Evolutionary conservation across 2,113 vertebrate species (phyloP).

Genomic region (Poeciliopsis occidentalis): DNA sequence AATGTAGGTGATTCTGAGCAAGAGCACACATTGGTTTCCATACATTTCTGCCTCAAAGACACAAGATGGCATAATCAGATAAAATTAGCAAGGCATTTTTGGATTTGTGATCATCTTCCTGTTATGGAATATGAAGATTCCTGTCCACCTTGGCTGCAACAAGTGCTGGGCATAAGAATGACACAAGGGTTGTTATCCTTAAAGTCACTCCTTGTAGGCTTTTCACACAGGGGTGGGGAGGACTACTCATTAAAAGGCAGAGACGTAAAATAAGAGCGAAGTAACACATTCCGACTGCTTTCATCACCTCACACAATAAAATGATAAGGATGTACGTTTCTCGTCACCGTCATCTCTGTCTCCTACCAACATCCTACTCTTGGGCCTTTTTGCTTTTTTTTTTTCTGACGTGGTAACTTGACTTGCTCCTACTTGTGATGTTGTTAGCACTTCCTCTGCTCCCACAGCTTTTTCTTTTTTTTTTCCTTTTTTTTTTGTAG

Average conservation of each 20-base stretch:
- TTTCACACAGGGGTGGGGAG: constrained; percentile 31
- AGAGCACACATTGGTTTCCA: constrained; percentile 27
- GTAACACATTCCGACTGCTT: constrained; percentile 45
- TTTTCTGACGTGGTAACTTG: constrained; percentile 75
- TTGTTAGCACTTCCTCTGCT: constrained; percentile 80
- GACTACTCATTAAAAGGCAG: constrained; percentile 59
- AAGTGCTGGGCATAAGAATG: constrained; percentile 49
- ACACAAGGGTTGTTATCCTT: constrained; percentile 49
- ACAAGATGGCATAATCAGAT: constrained; percentile 72
- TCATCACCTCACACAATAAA: constrained; percentile 45
- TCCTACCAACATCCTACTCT: constrained; percentile 70
- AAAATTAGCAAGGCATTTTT: constrained; percentile 25
- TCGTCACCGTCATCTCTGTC: constrained; percentile 61
- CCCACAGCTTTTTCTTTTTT: constrained; percentile 71
- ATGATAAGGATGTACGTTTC: constrained; percentile 54
- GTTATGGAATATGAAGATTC: constrained; percentile 13
- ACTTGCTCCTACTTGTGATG: constrained; percentile 79
- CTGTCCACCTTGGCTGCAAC: constrained; percentile 31
- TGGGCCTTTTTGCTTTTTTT: constrained; percentile 59
- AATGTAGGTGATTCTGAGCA: constrained; percentile 42
- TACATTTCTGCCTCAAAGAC: constrained; percentile 62
- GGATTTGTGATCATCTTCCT: neutral
- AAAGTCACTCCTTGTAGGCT: constrained; percentile 40
- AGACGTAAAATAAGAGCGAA: constrained; percentile 46
- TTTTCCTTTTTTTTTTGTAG: constrained; percentile 31